Conservation (phyloP, 2,797 vertebrate genomes). For the Decapterus maruadsi region DNA sequence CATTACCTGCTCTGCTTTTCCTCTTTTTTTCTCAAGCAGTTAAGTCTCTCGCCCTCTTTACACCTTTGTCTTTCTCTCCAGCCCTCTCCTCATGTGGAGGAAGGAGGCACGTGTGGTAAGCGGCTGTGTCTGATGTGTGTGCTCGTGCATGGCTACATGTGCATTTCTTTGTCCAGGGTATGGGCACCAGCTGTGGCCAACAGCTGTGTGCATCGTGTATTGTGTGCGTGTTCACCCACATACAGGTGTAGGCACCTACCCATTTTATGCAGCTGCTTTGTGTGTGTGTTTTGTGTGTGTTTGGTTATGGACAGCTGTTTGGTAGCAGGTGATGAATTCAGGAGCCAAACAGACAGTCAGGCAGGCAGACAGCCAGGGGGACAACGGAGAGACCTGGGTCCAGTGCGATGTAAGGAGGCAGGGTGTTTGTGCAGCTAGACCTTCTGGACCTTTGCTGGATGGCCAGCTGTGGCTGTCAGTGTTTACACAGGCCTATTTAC, state of each 20-base stretch:
- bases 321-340: constrained; percentile 77
- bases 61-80: constrained; percentile 6
- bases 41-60: not conserved
- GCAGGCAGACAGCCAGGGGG: constrained; percentile 50
- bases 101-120: constrained; percentile 49
- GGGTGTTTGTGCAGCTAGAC: constrained; percentile 42
- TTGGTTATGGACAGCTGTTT: constrained; percentile 77
- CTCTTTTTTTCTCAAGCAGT: not conserved
- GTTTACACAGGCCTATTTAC: constrained; percentile 46
- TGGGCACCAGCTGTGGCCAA: constrained; percentile 70
- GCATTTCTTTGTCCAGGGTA: constrained; percentile 54
- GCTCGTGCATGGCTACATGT: constrained; percentile 30
- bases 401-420: constrained; percentile 51
- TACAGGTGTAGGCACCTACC: constrained; percentile 51
- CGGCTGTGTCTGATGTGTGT: constrained; percentile 61
- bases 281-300: constrained; percentile 71
- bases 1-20: not conserved
- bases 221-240: constrained; percentile 23
- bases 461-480: constrained; percentile 56
- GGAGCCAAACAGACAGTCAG: constrained; percentile 67
- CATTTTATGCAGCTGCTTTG: constrained; percentile 71
- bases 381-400: constrained; percentile 33
- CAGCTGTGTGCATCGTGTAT: constrained; percentile 65
- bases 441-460: constrained; percentile 48
- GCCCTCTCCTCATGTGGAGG: constrained; percentile 27